These are phyloP conservation scores for Ptilorrhoa leucosticta DNA, from an alignment of 2,113 vertebrate species.

Conservation along the genomic window DNA sequence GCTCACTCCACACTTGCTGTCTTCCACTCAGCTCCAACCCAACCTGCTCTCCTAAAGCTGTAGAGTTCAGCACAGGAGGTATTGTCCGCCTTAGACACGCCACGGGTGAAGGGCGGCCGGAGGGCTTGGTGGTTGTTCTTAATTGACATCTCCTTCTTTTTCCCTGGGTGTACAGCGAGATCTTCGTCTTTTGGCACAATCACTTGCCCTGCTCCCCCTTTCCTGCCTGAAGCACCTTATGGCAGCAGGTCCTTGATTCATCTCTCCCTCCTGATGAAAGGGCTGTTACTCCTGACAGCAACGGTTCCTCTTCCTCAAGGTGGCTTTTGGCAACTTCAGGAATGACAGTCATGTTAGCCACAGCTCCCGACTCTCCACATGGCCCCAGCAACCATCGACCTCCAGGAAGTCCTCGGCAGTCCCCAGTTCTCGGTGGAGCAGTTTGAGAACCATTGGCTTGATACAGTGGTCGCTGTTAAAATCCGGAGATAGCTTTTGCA, in stretches of 20 bases:
- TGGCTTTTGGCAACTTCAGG: slow-evolving; percentile 40
- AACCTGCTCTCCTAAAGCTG: not conserved
- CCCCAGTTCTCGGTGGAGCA: slow-evolving; percentile 22
- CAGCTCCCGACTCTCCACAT: not conserved
- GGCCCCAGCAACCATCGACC: not conserved
- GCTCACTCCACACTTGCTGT: not conserved
- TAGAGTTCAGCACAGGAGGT: not conserved
- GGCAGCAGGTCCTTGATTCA: slow-evolving; percentile 32
- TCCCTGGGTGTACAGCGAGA: slow-evolving; percentile 1
- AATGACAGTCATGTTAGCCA: not conserved
- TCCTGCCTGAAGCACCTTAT: slow-evolving; percentile 23
- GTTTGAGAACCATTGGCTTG: slow-evolving; percentile 54
- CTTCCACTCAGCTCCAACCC: not conserved
- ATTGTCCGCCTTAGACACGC: not conserved
- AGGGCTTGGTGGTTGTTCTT: not conserved
- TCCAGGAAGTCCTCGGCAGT: not conserved
- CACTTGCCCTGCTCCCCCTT: slow-evolving; percentile 15
- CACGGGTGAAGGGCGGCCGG: not conserved
- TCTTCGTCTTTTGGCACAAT: not conserved
- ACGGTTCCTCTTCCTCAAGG: slow-evolving; percentile 6
- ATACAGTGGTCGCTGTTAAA: slow-evolving; percentile 30
- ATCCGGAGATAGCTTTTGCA: not conserved
- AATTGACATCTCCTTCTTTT: not conserved
- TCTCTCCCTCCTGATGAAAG: slow-evolving; percentile 24
- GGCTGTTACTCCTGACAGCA: not conserved